Conservation (phyloP, 2,888 invertebrate species). For the Patella ulyssiponensis region DNA sequence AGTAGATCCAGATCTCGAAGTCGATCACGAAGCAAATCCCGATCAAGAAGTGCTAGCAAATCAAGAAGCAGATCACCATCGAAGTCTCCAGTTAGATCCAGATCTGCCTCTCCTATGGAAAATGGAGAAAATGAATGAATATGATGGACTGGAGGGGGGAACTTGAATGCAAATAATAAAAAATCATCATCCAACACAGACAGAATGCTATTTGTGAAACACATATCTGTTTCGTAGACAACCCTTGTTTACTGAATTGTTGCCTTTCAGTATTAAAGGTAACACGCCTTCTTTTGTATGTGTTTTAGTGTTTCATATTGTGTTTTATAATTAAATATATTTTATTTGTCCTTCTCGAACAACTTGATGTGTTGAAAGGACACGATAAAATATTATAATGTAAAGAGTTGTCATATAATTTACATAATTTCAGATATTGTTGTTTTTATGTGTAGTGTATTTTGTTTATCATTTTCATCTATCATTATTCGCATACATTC, state of each 20-base stretch:
- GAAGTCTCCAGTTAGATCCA: slow-evolving; percentile 39
- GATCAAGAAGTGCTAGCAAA: slow-evolving; percentile 44
- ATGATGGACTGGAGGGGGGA: slow-evolving; percentile 21
- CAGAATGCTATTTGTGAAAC: no score
- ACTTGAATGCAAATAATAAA: neutral
- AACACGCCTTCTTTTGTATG: neutral
- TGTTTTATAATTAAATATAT: no score
- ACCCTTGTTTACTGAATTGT: neutral
- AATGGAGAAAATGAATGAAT: slow-evolving; percentile 14
- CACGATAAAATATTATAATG: no score
- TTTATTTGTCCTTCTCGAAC: no score
- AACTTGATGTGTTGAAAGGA: no score
- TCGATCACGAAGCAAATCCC: slow-evolving; percentile 42
- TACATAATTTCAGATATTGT: no score
- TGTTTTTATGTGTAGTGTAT: no score
- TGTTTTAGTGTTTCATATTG: no score
- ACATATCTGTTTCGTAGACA: no score
- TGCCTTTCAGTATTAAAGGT: slow-evolving; percentile 13
- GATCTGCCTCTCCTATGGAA: slow-evolving; percentile 30
- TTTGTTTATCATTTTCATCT: neutral
- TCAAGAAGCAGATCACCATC: slow-evolving; percentile 44
- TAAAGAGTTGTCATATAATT: no score
- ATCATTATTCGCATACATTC: neutral
- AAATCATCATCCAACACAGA: neutral
- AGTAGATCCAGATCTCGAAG: slow-evolving; percentile 41